phyloP scores from a whole-genome alignment of 2,797 vertebrate species.

The Neostethus bicornis region DNA sequence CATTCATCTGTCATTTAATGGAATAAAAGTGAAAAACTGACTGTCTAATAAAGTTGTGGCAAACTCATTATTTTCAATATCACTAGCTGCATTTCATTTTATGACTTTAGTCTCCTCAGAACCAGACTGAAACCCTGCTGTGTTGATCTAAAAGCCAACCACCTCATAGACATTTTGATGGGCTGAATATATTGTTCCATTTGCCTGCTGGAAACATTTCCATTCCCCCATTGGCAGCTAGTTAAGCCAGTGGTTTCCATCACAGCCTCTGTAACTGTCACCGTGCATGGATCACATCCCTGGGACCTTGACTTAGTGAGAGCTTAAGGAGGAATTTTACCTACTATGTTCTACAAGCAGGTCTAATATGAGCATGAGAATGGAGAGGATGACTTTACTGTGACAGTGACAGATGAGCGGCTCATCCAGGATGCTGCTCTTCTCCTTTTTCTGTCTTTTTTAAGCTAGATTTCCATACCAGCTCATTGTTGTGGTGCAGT shows the following conservation, averaged over 20 bases:
- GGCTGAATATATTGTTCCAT: conserved; percentile 60
- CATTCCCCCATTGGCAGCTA: conserved; percentile 51
- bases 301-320: conserved; percentile 51
- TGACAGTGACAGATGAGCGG: conserved; percentile 41
- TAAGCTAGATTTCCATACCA: conserved; percentile 14
- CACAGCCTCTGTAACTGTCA: conserved; percentile 59
- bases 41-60: conserved; percentile 10
- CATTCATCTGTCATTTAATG: conserved; percentile 22
- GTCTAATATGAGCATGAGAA: conserved; percentile 31
- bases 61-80: conserved; percentile 16
- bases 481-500: conserved; percentile 27
- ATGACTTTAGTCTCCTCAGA: conserved; percentile 24
- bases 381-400: conserved; percentile 16
- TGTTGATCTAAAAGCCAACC: conserved; percentile 47
- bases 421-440: conserved; percentile 40
- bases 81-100: conserved; percentile 23
- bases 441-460: conserved; percentile 7
- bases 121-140: conserved; percentile 31
- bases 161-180: conserved; percentile 62
- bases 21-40: conserved; percentile 18
- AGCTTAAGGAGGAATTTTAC: conserved; percentile 22
- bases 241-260: conserved; percentile 50
- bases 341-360: conserved; percentile 39
- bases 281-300: conserved; percentile 40
- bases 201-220: conserved; percentile 61